Evolutionary conservation across 2,113 vertebrate genomes (phyloP).

Genomic region (Mesoclemmys tuberculata): DNA sequence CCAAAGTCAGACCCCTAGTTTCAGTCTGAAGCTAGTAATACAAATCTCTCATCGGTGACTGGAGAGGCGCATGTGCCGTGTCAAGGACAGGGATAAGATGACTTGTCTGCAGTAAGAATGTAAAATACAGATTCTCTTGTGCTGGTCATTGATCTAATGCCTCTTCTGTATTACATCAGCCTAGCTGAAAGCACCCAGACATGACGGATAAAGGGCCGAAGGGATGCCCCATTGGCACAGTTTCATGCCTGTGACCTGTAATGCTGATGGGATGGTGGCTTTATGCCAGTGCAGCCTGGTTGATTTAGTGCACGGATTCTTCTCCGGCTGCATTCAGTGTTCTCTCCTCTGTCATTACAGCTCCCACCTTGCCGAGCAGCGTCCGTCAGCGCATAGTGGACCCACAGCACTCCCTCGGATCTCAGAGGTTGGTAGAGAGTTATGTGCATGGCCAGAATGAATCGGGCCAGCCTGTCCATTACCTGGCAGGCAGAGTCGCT

Average conservation of each 20-base stretch:
- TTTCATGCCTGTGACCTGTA: fast-evolving
- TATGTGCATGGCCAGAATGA: conserved; percentile 80
- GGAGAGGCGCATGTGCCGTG: not conserved
- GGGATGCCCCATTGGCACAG: fast-evolving
- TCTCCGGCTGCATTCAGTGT: fast-evolving
- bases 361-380: conserved; percentile 89
- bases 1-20: not conserved
- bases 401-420: conserved; percentile 89
- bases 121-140: fast-evolving
- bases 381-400: conserved; percentile 95
- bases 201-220: not conserved
- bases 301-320: fast-evolving
- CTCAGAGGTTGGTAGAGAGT: conserved; percentile 99
- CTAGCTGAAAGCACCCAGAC: not conserved
- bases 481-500: conserved; percentile 81
- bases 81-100: conserved; percentile 9
- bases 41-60: not conserved
- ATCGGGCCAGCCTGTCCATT: conserved; percentile 71
- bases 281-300: not conserved
- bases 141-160: conserved; percentile 24
- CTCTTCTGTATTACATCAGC: not conserved
- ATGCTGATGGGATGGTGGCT: not conserved
- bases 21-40: no score
- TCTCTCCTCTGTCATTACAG: conserved; percentile 77
- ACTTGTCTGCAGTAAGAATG: not conserved